Evolutionary conservation across 1,140 invertebrate species (phyloP).

Genomic region (Teleogryllus occipitalis): DNA sequence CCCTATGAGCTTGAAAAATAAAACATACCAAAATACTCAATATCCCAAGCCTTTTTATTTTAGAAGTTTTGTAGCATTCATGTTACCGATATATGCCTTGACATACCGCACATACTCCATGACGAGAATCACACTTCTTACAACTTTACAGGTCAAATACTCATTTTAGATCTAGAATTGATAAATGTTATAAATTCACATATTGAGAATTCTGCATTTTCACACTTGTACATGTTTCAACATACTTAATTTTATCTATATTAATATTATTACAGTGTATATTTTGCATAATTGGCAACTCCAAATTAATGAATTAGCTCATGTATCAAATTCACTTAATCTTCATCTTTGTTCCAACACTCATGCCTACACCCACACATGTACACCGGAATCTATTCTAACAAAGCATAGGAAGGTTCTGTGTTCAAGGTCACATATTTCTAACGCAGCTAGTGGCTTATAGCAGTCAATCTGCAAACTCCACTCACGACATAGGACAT

Average conservation of each 20-base stretch:
- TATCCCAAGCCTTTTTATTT: conserved; percentile 5
- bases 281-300: background rate
- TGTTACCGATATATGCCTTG: background rate
- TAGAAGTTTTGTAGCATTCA: conserved; percentile 1
- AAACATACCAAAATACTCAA: background rate
- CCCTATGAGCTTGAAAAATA: background rate
- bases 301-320: background rate
- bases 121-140: conserved; percentile 4
- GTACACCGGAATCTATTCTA: background rate
- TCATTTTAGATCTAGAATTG: background rate
- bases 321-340: background rate
- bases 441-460: background rate
- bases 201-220: background rate
- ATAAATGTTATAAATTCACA: conserved; percentile 6
- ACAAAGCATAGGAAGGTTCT: background rate
- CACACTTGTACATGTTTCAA: background rate
- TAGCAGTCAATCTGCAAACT: background rate
- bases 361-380: background rate
- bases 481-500: background rate
- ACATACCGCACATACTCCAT: background rate
- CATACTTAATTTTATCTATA: background rate
- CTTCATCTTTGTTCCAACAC: background rate
- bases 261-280: background rate
- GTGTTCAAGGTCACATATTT: conserved; percentile 4
- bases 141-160: background rate